Evolutionary conservation across 23 tunicate species (phyloP).

Genomic region (Ciona savignyi): DNA sequence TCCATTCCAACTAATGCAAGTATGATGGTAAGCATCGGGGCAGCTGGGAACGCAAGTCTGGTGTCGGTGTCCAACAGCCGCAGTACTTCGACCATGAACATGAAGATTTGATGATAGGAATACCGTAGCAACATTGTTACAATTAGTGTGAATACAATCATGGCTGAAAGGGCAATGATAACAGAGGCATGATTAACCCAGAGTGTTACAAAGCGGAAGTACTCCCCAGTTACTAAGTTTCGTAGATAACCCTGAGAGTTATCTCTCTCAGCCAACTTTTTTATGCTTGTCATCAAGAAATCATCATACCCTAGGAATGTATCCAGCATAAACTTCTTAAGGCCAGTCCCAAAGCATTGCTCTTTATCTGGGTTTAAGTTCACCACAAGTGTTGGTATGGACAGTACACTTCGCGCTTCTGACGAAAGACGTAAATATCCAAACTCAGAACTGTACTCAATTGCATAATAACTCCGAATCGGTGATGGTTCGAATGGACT

Average conservation of each 20-base stretch:
- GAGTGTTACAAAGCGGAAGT: slow-evolving; percentile 70
- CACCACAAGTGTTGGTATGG: slow-evolving; percentile 76
- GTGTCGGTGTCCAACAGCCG: slow-evolving; percentile 70
- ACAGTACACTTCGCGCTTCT: slow-evolving; percentile 52
- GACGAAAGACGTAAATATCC: slow-evolving; percentile 88
- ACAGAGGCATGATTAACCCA: slow-evolving; percentile 68
- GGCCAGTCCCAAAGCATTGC: slow-evolving; percentile 65
- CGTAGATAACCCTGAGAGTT: slow-evolving; percentile 70
- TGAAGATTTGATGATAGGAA: slow-evolving; percentile 84
- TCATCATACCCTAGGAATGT: slow-evolving; percentile 92
- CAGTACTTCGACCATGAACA: slow-evolving; percentile 82
- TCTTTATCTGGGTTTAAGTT: slow-evolving; percentile 58
- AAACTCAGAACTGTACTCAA: slow-evolving; percentile 88
- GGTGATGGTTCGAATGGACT: slow-evolving; percentile 28
- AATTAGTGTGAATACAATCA: slow-evolving; percentile 70
- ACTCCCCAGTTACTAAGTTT: slow-evolving; percentile 86
- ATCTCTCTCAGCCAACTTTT: slow-evolving; percentile 65
- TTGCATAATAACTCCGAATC: slow-evolving; percentile 62
- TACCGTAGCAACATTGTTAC: slow-evolving; percentile 89
- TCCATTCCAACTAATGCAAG: slow-evolving; percentile 97
- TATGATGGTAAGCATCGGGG: slow-evolving; percentile 83
- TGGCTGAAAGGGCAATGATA: slow-evolving; percentile 58
- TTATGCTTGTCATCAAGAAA: slow-evolving; percentile 79
- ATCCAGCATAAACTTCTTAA: slow-evolving; percentile 61
- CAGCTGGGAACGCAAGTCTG: slow-evolving; percentile 65